Evolutionary conservation across 2,888 invertebrate genomes (phyloP), one percentile per base, ranked within the genome.

Genomic region (Clistopyga incitator): DNA sequence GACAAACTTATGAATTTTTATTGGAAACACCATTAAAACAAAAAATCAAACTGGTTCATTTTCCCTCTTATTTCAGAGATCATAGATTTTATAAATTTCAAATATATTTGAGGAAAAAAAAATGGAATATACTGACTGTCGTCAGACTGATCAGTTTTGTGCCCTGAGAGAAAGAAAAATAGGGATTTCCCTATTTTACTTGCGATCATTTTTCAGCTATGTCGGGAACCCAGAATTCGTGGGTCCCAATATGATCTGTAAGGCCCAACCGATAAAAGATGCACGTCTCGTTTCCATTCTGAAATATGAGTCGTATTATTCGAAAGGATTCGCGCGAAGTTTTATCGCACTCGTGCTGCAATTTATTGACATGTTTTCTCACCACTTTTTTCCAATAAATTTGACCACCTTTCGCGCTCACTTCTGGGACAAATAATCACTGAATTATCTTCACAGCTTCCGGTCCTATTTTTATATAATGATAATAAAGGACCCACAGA

Each of bases 211-310:
- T 68, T 68, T 20, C 20, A 6, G 3, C 34, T 6, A 2, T 20
- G 6, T 13, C 52, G 15, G 15, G 13, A 13, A 67, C 29, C n/a
- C 1, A 38, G 10, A 8, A 54, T n/a, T 13, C 3, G 34, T 13
- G 56, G 34, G 42, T 84, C 85, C 88, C 88, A 89, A 79, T 80
- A 78, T 64, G 88, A 88, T 85, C 95, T 94, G 95, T 95, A 96
- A 89, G 95, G 95, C 70, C 95, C 95, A 2, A 95, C 93, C 70
- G 95, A 92, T 29, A 96, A 88, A 29, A 95, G 93, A 91, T 95
- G 95, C 83, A 94, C 94, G 68, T 93, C 93, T 20, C 94, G 92
- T 72, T 94, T 93, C 96, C 96, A 96, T 67, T 95, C 96, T 96
- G 89, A 56, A 91, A 91, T 82, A 85, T 85, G 79, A 74, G 81